Evolutionary conservation across 1,140 invertebrate species (phyloP), one percentile per base, ranked within the genome.

Genomic region (Aphaenogaster floridana): DNA sequence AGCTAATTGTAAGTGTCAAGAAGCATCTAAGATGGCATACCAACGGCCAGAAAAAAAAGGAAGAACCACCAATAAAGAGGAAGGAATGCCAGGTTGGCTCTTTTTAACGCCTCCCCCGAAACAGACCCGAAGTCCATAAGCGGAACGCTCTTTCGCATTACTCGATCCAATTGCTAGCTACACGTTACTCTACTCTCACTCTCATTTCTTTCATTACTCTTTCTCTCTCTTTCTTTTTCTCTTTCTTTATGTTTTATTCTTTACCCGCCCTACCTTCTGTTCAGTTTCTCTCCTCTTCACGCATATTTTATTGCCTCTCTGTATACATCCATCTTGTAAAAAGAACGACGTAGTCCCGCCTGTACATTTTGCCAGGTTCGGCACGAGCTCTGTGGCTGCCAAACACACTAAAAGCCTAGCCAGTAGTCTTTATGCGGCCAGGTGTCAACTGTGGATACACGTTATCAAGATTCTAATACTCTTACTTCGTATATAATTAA

Each of bases 131-230:
- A 72, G 71, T 83, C 72, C 72, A 90, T 13, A 83, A 90, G 77
- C 63, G 86, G 80, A 89, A 81, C 83, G 89, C 87, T 90, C 86
- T 91, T 90, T 90, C 78, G 89, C 61, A 86, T 88, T 64, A 86
- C 61, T 90, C 59, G 80, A 86, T 88, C 86, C 86, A 78, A 15
- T 68, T 86, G 78, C 71, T 78, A 86, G 83, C 74, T 87, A 57
- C 52, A 78, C 84, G 50, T 88, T 59, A 45, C 11, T 61, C 68
- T 66, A 68, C 52, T 80, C 13, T 81, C 64, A 71, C 52, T 80
- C 64, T 86, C 63, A 68, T 80, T 68, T 86, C 61, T 86, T 48
- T 86, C 28, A 80, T 17, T 59, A 34, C 42, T 77, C 17, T 91
- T 54, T 86, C 68, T 88, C 28, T 86, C 76, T 77, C 50, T 87